Conservation (phyloP, 2,888 invertebrate genomes). For the Plagodis pulveraria region DNA sequence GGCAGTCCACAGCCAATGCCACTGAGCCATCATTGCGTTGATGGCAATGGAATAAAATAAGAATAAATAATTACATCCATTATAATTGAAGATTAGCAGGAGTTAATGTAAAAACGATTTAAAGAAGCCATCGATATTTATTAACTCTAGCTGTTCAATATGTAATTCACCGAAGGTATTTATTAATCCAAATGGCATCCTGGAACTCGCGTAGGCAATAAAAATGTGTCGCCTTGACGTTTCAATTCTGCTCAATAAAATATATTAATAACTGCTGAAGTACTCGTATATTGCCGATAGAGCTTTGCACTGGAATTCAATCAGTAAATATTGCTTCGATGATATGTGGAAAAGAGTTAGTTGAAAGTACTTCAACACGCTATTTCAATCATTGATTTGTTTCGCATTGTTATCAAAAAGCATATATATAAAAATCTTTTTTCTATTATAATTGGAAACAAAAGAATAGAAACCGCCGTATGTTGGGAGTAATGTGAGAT, state of each 20-base stretch:
- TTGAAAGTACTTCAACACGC: slow-evolving; percentile 46
- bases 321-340: not conserved
- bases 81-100: too few species aligned
- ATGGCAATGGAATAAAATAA: too few species aligned
- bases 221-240: slow-evolving; percentile 26
- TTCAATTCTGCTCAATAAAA: slow-evolving; percentile 32
- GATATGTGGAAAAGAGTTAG: slow-evolving; percentile 5
- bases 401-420: too few species aligned
- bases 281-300: slow-evolving; percentile 3
- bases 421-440: too few species aligned
- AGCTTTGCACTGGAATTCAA: slow-evolving; percentile 10
- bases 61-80: too few species aligned
- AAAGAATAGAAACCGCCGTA: too few species aligned
- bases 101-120: too few species aligned
- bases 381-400: not conserved
- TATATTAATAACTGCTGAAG: slow-evolving; percentile 7
- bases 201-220: slow-evolving; percentile 34
- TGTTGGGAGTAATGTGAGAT: too few species aligned
- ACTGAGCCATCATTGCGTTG: too few species aligned
- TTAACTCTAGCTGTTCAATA: not conserved
- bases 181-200: slow-evolving; percentile 45
- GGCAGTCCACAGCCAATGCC: too few species aligned
- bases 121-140: too few species aligned
- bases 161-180: slow-evolving; percentile 11
- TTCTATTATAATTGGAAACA: too few species aligned